Evolutionary conservation across 2,888 invertebrate genomes (phyloP).

Genomic region (Stenodema calcarata): DNA sequence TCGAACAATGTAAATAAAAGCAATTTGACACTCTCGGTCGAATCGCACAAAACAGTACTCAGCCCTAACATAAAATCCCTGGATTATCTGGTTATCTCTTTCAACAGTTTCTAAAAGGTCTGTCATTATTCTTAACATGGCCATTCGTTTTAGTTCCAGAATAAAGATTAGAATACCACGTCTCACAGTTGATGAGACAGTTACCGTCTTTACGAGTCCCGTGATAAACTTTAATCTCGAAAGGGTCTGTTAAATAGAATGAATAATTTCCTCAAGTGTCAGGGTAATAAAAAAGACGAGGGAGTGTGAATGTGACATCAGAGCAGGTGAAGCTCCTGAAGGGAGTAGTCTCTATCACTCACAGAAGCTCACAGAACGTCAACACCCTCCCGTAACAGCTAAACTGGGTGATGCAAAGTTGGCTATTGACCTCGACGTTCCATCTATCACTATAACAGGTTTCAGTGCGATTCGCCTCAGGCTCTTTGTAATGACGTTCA

Average conservation of each 20-base stretch:
- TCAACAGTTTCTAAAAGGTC: too few species aligned
- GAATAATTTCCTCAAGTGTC: neutral
- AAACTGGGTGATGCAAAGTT: neutral
- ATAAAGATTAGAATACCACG: too few species aligned
- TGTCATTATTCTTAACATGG: too few species aligned
- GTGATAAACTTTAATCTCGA: neutral
- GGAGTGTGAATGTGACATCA: neutral
- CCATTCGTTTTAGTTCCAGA: too few species aligned
- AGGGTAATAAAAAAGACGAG: neutral
- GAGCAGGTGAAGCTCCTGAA: neutral
- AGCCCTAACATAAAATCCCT: too few species aligned
- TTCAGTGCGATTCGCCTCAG: neutral
- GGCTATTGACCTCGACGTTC: neutral
- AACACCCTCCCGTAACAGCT: neutral
- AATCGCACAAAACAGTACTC: too few species aligned
- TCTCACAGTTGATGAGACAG: neutral
- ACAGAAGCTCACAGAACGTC: neutral
- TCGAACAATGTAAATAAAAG: too few species aligned
- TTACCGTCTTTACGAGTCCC: neutral
- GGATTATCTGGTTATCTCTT: too few species aligned
- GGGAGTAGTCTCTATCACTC: neutral
- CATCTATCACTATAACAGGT: neutral
- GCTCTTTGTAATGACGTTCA: too few species aligned
- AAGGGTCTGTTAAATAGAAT: neutral
- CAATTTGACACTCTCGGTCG: too few species aligned